phyloP scores from a whole-genome alignment of 2,797 vertebrate genomes.

The Chelon labrosus region DNA sequence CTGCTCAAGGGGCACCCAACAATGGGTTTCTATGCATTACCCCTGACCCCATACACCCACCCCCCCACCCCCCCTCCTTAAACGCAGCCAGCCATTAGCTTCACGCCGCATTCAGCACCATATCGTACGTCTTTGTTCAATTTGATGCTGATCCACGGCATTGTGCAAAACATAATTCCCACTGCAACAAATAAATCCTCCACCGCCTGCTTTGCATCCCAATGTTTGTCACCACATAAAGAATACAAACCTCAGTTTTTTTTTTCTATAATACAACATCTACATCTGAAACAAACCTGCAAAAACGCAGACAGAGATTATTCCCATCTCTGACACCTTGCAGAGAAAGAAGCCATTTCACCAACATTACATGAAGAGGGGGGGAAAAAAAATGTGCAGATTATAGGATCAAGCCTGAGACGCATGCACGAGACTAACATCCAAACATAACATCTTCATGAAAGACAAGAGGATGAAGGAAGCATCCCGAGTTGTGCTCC shows the following conservation, averaged over 20 bases:
- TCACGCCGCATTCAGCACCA: slow-evolving; percentile 45
- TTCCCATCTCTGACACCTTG: neutral
- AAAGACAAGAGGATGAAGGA: neutral
- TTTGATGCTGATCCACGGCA: slow-evolving; percentile 15
- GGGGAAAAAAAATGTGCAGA: neutral
- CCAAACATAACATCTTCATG: neutral
- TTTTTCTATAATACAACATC: neutral
- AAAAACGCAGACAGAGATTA: slow-evolving; percentile 1
- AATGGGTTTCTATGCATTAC: slow-evolving; percentile 53
- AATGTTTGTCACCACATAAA: neutral
- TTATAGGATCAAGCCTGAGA: neutral
- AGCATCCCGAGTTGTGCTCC: neutral
- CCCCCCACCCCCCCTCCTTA: neutral
- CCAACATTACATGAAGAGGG: neutral
- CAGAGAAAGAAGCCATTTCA: neutral
- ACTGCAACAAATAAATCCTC: neutral
- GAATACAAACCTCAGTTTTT: no score
- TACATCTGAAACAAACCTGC: neutral
- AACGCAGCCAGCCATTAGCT: slow-evolving; percentile 32
- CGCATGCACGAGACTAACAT: neutral
- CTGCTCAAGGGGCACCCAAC: slow-evolving; percentile 43
- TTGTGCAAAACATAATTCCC: slow-evolving; percentile 14
- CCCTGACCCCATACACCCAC: slow-evolving; percentile 55
- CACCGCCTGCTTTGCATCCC: neutral
- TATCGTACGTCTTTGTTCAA: slow-evolving; percentile 39